A percentile compares a stretch with the other conserved stretches of the same genome.
Conservation (phyloP, 2,888 invertebrate species). For the Adineta ricciae region DNA sequence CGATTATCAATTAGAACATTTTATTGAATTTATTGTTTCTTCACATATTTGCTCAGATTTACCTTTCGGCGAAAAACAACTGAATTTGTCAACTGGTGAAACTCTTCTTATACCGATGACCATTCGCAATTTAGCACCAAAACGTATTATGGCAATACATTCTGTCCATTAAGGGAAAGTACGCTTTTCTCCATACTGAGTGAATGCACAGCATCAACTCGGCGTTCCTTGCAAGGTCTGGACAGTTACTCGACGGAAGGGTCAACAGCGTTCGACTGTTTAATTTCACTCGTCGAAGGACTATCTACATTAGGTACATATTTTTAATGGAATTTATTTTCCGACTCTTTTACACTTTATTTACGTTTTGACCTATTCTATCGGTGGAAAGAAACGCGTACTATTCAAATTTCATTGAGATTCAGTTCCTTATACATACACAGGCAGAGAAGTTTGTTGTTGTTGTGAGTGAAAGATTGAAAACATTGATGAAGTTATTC, state of each 20-base stretch:
- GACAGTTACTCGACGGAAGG: neutral
- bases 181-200: neutral
- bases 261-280: neutral
- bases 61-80: neutral
- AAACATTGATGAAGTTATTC: no score
- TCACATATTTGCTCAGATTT: neutral
- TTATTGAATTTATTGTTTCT: neutral
- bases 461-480: no score
- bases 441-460: no score
- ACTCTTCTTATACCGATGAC: neutral
- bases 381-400: no score
- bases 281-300: neutral
- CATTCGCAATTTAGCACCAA: neutral
- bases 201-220: neutral
- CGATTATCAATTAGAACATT: neutral
- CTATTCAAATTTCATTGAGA: no score
- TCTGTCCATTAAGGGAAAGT: neutral
- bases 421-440: no score
- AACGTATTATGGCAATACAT: neutral
- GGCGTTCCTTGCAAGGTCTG: neutral
- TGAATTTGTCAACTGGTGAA: neutral
- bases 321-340: no score
- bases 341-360: no score
- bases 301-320: neutral
- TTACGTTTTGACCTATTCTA: no score